phyloP scores from a whole-genome alignment of 1,140 invertebrate species.

The Caerostris extrusa region DNA sequence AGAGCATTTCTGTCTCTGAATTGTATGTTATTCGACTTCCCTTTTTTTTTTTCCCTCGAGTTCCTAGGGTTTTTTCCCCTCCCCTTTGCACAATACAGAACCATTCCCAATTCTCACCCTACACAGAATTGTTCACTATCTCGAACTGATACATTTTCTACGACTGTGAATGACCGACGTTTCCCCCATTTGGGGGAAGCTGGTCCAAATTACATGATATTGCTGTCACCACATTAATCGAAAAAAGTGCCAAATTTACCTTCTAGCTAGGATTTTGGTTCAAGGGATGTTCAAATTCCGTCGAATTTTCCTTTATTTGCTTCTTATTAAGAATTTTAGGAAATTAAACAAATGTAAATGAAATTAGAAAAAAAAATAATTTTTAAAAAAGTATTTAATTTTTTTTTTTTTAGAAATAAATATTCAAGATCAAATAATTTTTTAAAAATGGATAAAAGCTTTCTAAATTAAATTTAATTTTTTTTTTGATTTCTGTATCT shows the following conservation, averaged over 20 bases:
- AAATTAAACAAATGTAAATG: too few species aligned
- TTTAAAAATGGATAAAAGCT: too few species aligned
- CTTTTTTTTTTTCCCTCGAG: not conserved
- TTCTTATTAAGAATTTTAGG: too few species aligned
- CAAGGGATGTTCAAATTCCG: not conserved
- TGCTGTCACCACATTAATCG: conserved; percentile 38
- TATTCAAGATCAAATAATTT: too few species aligned
- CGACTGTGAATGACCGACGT: conserved; percentile 67
- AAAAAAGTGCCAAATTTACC: not conserved
- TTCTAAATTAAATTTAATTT: too few species aligned
- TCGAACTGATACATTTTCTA: conserved; percentile 70
- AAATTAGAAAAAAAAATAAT: too few species aligned
- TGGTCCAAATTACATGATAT: conserved; percentile 56
- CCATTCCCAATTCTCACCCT: conserved; percentile 57
- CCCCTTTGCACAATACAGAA: conserved; percentile 43
- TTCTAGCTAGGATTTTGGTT: not conserved
- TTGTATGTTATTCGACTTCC: not conserved
- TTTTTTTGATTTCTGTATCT: too few species aligned
- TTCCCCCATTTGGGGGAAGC: not conserved
- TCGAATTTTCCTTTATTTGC: not conserved
- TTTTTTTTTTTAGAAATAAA: too few species aligned
- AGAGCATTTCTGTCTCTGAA: conserved; percentile 51
- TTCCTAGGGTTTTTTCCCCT: conserved; percentile 34
- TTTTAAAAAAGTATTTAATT: too few species aligned
- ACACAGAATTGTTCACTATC: conserved; percentile 57